These are phyloP conservation scores for Macroramphosus scolopax DNA, from an alignment of 2,797 vertebrate species.

Conservation along the genomic window DNA sequence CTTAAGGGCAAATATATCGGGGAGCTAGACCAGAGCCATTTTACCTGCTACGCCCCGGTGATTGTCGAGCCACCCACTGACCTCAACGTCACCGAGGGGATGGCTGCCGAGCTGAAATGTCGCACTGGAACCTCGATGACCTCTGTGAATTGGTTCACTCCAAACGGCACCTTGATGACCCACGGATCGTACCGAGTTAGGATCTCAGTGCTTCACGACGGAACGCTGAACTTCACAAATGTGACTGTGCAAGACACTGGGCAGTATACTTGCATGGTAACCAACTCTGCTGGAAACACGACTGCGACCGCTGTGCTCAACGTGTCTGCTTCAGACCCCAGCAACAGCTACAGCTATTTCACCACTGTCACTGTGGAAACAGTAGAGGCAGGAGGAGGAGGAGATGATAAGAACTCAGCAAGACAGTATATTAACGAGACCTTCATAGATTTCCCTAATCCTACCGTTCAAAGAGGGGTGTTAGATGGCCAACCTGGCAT, in stretches of 20 bases:
- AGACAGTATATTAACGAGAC: slow-evolving; percentile 87
- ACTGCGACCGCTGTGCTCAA: slow-evolving; percentile 94
- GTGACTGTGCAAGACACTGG: slow-evolving; percentile 97
- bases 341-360: slow-evolving; percentile 89
- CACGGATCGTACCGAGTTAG: slow-evolving; percentile 94
- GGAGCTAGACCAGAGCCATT: slow-evolving; percentile 92
- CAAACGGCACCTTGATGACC: slow-evolving; percentile 95
- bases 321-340: slow-evolving; percentile 87
- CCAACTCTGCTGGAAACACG: slow-evolving; percentile 96
- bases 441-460: slow-evolving; percentile 75
- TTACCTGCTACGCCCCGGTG: slow-evolving; percentile 94
- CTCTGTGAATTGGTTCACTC: slow-evolving; percentile 96
- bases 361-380: slow-evolving; percentile 95
- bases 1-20: slow-evolving; percentile 92
- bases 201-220: slow-evolving; percentile 94
- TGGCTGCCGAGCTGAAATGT: slow-evolving; percentile 96
- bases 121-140: slow-evolving; percentile 96
- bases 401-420: slow-evolving; percentile 76
- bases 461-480: slow-evolving; percentile 62
- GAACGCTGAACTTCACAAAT: slow-evolving; percentile 96
- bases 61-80: slow-evolving; percentile 96
- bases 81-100: slow-evolving; percentile 96
- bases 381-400: slow-evolving; percentile 77
- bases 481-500: slow-evolving; percentile 64
- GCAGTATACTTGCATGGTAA: slow-evolving; percentile 97